Percentiles rank a stretch among this genome's conserved stretches.
Evolutionary conservation across 2,113 vertebrate genomes (phyloP).

Genomic region (Andinoacara biseriatus): DNA sequence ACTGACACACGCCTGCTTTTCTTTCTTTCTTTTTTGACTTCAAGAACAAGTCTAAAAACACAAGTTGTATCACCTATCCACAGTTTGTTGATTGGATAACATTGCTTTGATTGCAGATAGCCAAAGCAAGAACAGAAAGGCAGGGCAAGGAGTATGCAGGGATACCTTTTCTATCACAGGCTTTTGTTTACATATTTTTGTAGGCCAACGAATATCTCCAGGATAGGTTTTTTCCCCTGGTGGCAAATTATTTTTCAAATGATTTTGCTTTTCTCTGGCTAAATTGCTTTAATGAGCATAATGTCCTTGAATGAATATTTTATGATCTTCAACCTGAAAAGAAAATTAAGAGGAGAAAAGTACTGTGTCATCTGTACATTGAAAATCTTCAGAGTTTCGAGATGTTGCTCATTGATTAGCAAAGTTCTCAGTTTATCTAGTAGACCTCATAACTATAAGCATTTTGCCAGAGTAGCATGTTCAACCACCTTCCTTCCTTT

Average conservation of each 20-base stretch:
- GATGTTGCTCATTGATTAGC: slow-evolving; percentile 5
- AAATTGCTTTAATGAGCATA: slow-evolving; percentile 8
- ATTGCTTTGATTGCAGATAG: background rate
- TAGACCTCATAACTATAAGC: slow-evolving; percentile 13
- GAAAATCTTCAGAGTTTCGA: background rate
- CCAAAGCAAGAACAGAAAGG: background rate
- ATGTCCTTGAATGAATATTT: slow-evolving; percentile 8
- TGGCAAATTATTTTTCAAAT: slow-evolving; percentile 13
- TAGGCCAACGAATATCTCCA: background rate
- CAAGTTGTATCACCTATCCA: background rate
- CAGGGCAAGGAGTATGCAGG: background rate
- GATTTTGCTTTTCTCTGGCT: background rate
- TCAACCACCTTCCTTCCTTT: slow-evolving; percentile 48
- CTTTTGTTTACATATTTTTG: slow-evolving; percentile 2
- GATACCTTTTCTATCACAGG: background rate
- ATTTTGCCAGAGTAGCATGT: slow-evolving; percentile 25
- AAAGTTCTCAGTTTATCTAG: background rate
- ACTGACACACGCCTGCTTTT: slow-evolving; percentile 16
- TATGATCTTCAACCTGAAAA: background rate
- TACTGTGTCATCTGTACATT: background rate
- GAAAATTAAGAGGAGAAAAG: accelerated
- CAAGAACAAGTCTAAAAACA: background rate
- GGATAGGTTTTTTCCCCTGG: slow-evolving; percentile 6
- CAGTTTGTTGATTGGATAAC: background rate
- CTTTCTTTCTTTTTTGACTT: slow-evolving; percentile 14